Percentiles rank a stretch among this genome's conserved stretches.
phyloP scores from a whole-genome alignment of 2,797 vertebrate species.

The Ptychadena robeensis region DNA sequence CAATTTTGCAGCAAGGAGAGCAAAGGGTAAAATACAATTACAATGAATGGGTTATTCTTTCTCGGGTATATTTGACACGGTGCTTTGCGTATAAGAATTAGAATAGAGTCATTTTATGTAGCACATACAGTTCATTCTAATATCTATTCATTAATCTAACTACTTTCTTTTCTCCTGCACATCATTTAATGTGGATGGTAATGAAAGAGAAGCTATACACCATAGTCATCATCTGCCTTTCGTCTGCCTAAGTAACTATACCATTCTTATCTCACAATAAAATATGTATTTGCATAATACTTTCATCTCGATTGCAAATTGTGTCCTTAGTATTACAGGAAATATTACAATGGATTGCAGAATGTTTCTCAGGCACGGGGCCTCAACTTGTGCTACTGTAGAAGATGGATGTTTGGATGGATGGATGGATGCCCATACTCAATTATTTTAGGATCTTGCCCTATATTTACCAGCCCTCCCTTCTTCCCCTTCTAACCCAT shows the following conservation, averaged over 20 bases:
- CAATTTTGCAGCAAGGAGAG: no score
- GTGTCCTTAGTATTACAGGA: background rate
- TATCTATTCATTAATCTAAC: background rate
- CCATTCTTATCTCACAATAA: background rate
- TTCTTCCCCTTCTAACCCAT: no score
- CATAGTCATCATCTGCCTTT: background rate
- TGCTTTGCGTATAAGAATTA: background rate
- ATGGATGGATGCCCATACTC: no score
- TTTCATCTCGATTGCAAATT: background rate
- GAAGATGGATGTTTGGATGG: no score
- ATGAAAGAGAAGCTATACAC: background rate
- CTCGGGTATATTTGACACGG: no score
- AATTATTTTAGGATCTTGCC: no score
- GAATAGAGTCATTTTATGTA: background rate
- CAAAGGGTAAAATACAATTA: background rate
- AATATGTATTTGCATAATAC: background rate
- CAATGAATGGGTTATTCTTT: background rate
- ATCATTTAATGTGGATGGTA: background rate
- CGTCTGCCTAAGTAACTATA: background rate
- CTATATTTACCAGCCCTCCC: no score
- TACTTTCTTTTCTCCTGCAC: background rate
- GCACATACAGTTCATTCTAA: background rate
- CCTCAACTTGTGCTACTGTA: background rate
- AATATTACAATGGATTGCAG: background rate
- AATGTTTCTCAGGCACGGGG: background rate